phyloP scores from a whole-genome alignment of 2,888 invertebrate species.

The Aleiodes alternator region DNA sequence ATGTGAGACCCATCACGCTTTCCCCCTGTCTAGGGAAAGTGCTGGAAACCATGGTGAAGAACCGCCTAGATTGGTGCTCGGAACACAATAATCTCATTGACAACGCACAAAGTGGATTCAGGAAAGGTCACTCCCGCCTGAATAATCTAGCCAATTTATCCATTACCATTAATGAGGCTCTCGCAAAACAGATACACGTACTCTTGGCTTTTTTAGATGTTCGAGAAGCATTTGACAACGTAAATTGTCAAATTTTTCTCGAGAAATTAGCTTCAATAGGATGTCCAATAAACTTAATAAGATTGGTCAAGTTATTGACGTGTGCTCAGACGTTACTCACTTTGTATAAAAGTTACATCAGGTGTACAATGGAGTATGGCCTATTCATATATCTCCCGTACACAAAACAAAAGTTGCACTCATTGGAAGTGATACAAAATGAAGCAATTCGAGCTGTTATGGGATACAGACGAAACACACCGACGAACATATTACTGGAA shows the following conservation, averaged over 20 bases:
- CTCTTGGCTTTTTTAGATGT: conserved; percentile 52
- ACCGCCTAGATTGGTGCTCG: background rate
- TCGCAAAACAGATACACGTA: conserved; percentile 33
- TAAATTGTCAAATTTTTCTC: conserved; percentile 49
- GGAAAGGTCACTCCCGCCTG: too few species aligned
- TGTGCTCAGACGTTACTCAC: background rate
- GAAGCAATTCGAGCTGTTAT: too few species aligned
- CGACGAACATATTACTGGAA: too few species aligned
- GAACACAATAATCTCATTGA: too few species aligned
- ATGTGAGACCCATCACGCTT: background rate
- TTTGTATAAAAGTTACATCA: background rate
- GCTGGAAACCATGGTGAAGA: background rate
- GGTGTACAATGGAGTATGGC: background rate
- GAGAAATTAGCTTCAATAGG: conserved; percentile 22
- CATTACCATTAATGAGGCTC: background rate
- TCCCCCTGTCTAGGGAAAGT: background rate
- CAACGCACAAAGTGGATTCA: too few species aligned
- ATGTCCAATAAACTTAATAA: background rate
- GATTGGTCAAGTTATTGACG: background rate
- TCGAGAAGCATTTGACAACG: conserved; percentile 53
- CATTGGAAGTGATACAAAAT: too few species aligned
- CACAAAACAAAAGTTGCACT: background rate
- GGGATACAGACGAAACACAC: too few species aligned
- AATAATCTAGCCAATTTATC: too few species aligned
- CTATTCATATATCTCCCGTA: background rate